Evolutionary conservation across 2,113 vertebrate species (phyloP).

Genomic region (Tricholaema leucomelas): DNA sequence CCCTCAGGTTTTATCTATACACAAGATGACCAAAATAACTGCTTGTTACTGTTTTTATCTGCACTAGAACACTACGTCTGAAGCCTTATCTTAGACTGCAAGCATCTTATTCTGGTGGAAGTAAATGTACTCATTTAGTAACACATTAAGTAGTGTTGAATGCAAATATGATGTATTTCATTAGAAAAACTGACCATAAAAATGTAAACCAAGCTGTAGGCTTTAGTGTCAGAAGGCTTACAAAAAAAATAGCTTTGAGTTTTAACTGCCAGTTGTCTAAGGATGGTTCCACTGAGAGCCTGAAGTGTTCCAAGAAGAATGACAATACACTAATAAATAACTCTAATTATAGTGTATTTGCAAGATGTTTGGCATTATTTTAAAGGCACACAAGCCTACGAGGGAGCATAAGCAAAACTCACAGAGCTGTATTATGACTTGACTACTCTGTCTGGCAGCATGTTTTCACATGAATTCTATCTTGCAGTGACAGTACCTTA

Average conservation of each 20-base stretch:
- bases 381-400: not conserved
- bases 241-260: not conserved
- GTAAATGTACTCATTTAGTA: not conserved
- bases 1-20: not conserved
- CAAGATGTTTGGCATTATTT: not conserved
- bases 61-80: not conserved
- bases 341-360: not conserved
- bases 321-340: not conserved
- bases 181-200: not conserved
- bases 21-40: not conserved
- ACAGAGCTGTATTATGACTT: not conserved
- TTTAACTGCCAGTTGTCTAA: not conserved
- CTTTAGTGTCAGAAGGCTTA: not conserved
- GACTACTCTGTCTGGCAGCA: not conserved
- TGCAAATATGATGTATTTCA: not conserved
- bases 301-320: not conserved
- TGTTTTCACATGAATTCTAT: not conserved
- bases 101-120: not conserved
- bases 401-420: not conserved
- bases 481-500: not conserved
- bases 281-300: not conserved
- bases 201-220: not conserved
- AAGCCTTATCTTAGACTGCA: not conserved
- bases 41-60: not conserved
- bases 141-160: not conserved